phyloP scores from a whole-genome alignment of 2,888 invertebrate species.

The Plutella xylostella region DNA sequence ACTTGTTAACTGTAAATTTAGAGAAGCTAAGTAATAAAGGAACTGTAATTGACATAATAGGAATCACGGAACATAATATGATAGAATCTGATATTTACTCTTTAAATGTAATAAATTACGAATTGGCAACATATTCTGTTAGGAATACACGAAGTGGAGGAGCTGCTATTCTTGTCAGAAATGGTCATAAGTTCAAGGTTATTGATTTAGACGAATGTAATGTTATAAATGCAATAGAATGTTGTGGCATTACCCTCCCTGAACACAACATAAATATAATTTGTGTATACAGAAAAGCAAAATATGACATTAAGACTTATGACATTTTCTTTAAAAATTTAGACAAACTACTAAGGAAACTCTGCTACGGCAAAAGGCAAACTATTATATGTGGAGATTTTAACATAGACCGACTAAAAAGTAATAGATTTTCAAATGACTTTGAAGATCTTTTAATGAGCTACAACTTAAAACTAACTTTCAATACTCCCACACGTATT shows the following conservation, averaged over 20 bases:
- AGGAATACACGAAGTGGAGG: neutral
- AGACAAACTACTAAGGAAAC: neutral
- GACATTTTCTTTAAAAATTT: neutral
- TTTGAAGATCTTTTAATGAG: conserved; percentile 5
- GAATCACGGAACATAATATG: neutral
- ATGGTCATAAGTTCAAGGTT: neutral
- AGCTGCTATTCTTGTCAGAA: neutral
- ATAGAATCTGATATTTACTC: neutral
- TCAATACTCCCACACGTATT: conserved; percentile 5
- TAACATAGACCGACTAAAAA: conserved; percentile 9
- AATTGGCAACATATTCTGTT: neutral
- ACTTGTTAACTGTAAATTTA: neutral
- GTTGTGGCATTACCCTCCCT: neutral
- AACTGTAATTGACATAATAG: neutral
- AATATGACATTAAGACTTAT: neutral
- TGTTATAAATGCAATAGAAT: neutral
- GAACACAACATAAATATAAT: conserved; percentile 8
- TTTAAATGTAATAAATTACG: neutral
- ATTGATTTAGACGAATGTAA: neutral
- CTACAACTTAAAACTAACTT: conserved; percentile 8
- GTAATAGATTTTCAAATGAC: neutral
- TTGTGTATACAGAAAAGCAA: conserved; percentile 10
- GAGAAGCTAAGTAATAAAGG: neutral
- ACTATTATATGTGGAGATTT: conserved; percentile 7
- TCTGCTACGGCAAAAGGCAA: neutral